These are phyloP conservation scores for Cottus gobio DNA, from an alignment of 2,113 vertebrate species.

Conservation along the genomic window DNA sequence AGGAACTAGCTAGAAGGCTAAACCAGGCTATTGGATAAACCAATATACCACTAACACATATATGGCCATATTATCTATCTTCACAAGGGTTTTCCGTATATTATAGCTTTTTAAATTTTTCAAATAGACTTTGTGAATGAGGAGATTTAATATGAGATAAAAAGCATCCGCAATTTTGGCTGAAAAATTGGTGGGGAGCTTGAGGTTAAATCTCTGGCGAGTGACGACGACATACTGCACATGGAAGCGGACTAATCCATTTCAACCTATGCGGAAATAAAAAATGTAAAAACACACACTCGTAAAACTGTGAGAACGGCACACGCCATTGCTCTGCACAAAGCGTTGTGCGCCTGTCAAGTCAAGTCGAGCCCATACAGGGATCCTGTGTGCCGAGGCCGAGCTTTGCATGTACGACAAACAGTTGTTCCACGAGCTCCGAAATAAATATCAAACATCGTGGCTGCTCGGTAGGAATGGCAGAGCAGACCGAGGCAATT, in stretches of 20 bases:
- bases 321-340: conserved; percentile 4
- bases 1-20: too few species aligned
- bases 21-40: too few species aligned
- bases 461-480: not conserved
- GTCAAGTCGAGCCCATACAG: not conserved
- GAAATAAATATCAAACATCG: not conserved
- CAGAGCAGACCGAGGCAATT: not conserved
- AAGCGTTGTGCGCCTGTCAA: not conserved
- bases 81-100: too few species aligned
- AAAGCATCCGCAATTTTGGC: too few species aligned
- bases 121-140: too few species aligned
- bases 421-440: not conserved
- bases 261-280: not conserved
- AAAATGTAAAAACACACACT: not conserved
- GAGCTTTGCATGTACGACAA: not conserved
- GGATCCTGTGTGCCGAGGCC: not conserved
- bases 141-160: too few species aligned
- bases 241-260: not conserved
- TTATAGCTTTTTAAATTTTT: too few species aligned
- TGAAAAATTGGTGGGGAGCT: too few species aligned
- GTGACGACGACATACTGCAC: not conserved
- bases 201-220: not conserved
- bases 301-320: not conserved
- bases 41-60: too few species aligned
- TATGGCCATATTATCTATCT: too few species aligned